Evolutionary conservation across 1,140 invertebrate species (phyloP).

Genomic region (Meteorus sp.): DNA sequence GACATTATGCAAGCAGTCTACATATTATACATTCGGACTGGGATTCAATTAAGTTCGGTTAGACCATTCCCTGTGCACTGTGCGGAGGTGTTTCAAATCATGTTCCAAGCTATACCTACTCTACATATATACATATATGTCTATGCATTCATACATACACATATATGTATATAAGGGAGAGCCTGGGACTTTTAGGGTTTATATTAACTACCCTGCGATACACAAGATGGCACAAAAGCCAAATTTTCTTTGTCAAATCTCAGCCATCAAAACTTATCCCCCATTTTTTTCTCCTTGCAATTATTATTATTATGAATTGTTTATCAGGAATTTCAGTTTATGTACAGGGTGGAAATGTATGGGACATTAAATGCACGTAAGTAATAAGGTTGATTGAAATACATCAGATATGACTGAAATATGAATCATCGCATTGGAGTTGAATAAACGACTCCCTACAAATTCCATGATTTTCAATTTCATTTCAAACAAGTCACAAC

Average conservation of each 20-base stretch:
- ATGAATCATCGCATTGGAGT: constrained; percentile 33
- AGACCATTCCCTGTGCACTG: constrained; percentile 40
- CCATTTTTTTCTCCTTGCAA: no score
- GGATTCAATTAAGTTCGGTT: constrained; percentile 62
- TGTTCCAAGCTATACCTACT: constrained; percentile 15
- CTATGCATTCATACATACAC: no score
- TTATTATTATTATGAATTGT: no score
- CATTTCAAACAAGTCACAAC: no score
- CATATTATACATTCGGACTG: constrained; percentile 61
- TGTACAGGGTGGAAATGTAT: no score
- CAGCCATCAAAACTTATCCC: no score
- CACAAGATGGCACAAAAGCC: neutral
- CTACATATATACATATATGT: no score
- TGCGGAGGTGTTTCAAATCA: constrained; percentile 36
- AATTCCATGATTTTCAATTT: no score
- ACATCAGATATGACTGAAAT: constrained; percentile 52
- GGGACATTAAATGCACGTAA: constrained; percentile 38
- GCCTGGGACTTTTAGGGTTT: constrained; percentile 22
- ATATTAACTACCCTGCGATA: neutral
- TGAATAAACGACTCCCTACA: no score
- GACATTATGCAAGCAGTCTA: constrained; percentile 61
- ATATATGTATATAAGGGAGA: no score
- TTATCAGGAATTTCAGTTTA: no score
- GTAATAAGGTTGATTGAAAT: constrained; percentile 55
- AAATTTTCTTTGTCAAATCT: no score